Evolutionary conservation across 2,888 invertebrate species (phyloP).

Genomic region (Hyalella azteca): DNA sequence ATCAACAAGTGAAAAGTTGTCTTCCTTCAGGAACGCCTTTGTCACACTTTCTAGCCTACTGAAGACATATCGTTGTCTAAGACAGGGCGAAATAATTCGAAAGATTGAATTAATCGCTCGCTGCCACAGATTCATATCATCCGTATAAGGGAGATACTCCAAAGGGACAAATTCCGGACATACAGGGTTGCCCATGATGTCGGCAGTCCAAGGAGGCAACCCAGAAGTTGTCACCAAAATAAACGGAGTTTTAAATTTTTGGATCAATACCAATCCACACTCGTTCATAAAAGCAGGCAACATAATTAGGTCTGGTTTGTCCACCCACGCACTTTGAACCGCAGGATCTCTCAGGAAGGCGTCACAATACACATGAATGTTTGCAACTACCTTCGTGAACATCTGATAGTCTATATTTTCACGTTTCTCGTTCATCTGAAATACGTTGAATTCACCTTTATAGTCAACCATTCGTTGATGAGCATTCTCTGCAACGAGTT

Average conservation of each 20-base stretch:
- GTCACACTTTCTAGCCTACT: constrained; percentile 38
- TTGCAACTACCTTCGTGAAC: constrained; percentile 51
- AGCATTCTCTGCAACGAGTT: constrained; percentile 47
- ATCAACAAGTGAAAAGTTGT: constrained; percentile 36
- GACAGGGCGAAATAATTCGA: constrained; percentile 7
- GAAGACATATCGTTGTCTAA: constrained; percentile 22
- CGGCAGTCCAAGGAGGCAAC: constrained; percentile 65
- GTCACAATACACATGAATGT: constrained; percentile 56
- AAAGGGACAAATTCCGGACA: constrained; percentile 71
- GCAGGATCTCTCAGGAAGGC: constrained; percentile 54
- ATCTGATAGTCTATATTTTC: constrained; percentile 50
- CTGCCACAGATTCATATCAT: constrained; percentile 67
- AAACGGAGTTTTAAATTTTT: constrained; percentile 64
- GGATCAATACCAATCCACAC: constrained; percentile 65
- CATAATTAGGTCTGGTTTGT: constrained; percentile 64
- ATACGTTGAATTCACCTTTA: constrained; percentile 55
- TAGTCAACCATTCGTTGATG: constrained; percentile 42
- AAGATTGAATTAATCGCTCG: constrained; percentile 66
- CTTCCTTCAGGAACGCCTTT: constrained; percentile 35
- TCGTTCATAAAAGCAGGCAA: constrained; percentile 67
- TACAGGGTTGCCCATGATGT: constrained; percentile 68
- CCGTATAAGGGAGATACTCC: constrained; percentile 67
- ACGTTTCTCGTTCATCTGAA: constrained; percentile 46
- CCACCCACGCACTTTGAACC: constrained; percentile 46
- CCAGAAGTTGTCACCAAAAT: constrained; percentile 58